Evolutionary conservation across 2,113 vertebrate genomes (phyloP).

Genomic region (Hippotragus niger): DNA sequence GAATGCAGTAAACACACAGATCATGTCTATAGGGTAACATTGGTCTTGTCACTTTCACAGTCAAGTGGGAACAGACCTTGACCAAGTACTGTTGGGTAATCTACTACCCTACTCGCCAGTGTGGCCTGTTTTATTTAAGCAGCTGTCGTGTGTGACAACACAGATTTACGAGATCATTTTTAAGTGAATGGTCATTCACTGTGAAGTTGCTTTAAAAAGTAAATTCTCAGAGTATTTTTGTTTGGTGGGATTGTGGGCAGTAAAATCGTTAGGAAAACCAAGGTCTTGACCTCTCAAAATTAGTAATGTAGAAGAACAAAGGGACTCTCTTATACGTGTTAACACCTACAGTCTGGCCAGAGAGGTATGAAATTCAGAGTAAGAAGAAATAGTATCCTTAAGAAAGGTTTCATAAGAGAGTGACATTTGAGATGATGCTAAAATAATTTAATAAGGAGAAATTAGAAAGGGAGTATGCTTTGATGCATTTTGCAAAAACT

Average conservation of each 20-base stretch:
- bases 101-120: background rate
- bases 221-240: background rate
- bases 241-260: background rate
- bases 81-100: background rate
- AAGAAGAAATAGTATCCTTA: background rate
- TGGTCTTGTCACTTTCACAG: background rate
- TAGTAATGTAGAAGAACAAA: background rate
- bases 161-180: background rate
- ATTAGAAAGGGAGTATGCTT: background rate
- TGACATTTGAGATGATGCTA: background rate
- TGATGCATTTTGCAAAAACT: background rate
- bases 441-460: constrained; percentile 15
- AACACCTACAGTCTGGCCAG: background rate
- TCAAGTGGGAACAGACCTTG: background rate
- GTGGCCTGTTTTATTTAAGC: background rate
- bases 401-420: background rate
- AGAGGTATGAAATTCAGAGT: background rate
- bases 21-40: background rate
- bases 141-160: background rate
- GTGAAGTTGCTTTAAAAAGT: background rate
- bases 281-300: background rate
- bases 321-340: background rate
- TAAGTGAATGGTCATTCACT: background rate
- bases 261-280: background rate
- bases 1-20: background rate